Base-by-base conservation (phyloP, 2,797 vertebrate genomes). In the Rhynchotus rufescens region DNA sequence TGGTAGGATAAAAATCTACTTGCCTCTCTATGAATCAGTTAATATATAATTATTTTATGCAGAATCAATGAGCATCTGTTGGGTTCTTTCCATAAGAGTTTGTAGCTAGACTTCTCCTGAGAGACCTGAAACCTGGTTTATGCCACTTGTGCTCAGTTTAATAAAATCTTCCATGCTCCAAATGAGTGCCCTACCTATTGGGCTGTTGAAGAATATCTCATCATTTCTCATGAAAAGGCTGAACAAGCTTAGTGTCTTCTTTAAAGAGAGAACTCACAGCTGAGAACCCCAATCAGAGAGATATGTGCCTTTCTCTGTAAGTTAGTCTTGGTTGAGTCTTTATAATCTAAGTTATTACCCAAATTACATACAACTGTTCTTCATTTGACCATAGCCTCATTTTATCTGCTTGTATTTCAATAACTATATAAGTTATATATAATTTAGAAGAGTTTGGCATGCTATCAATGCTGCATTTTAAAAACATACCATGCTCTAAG, bases 261-360 rank as follows among this genome's bases (percentile, higher is more conserved):
- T 90, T 65, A 91, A 81, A 84, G 54, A 54, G 42, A 71, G 30
- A 71, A 22, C 57, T 83, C 81, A 74, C 73, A 93, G 75, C 68
- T 88, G 78, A 86, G 84, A 92, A 54, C 8, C 0, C 3, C 66
- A 87, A 36, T 69, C 52, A 54, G 71, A 65, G 71, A 83, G 61
- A 49, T 75, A 80, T 0, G 0, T 84, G 76, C 45, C 32, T 92
- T 74, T 77, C 57, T 34, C 54, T 88, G 62, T 59, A 42, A 72
- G 57, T 68, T 80, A 84, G 38, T 42, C 73, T 87, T 86, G 79
- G 32, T 32, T 0, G 0, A 47, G 28, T 49, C 65, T 68, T 86
- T 59, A 67, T 30, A 71, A 68, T 77, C 52, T 71, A 79, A 88
- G 67, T 85, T 66, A 83, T 57, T 72, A 81, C 79, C 72, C 38